A percentile compares a stretch with the other conserved stretches of the same genome.
phyloP scores from a whole-genome alignment of 2,797 vertebrate genomes.

The Eulemur coronatus region DNA sequence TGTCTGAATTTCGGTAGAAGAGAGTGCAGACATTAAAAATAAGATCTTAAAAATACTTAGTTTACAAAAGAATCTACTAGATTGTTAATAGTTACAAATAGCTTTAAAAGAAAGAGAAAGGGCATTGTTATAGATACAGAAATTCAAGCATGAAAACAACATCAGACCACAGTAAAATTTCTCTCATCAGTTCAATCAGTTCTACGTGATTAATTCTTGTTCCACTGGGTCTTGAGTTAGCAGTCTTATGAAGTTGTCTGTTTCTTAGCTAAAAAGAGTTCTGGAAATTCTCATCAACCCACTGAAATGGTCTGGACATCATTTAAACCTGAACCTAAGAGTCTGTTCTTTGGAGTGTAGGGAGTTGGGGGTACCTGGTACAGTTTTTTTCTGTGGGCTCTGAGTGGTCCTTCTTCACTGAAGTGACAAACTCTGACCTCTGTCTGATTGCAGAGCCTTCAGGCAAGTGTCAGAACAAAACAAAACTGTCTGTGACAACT shows the following conservation, averaged over 20 bases:
- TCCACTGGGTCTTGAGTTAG: neutral
- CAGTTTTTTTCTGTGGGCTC: neutral
- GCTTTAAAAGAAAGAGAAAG: neutral
- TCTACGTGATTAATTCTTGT: neutral
- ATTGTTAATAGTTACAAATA: neutral
- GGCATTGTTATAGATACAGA: neutral
- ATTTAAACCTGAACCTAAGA: neutral
- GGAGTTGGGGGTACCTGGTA: neutral
- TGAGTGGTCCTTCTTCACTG: neutral
- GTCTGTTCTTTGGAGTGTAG: neutral
- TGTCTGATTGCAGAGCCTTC: neutral
- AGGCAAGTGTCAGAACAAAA: neutral
- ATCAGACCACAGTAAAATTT: neutral
- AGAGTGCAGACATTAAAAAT: neutral
- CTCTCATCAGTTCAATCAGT: neutral
- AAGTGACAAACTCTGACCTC: neutral
- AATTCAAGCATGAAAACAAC: neutral
- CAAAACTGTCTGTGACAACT: neutral
- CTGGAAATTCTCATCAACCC: neutral
- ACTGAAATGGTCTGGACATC: neutral
- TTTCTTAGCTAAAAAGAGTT: neutral
- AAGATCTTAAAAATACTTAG: neutral
- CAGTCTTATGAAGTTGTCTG: neutral
- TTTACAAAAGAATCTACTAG: neutral
- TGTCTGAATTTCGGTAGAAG: neutral